Conservation (phyloP, 2,113 vertebrate species). For the Heterotilapia buettikoferi region DNA sequence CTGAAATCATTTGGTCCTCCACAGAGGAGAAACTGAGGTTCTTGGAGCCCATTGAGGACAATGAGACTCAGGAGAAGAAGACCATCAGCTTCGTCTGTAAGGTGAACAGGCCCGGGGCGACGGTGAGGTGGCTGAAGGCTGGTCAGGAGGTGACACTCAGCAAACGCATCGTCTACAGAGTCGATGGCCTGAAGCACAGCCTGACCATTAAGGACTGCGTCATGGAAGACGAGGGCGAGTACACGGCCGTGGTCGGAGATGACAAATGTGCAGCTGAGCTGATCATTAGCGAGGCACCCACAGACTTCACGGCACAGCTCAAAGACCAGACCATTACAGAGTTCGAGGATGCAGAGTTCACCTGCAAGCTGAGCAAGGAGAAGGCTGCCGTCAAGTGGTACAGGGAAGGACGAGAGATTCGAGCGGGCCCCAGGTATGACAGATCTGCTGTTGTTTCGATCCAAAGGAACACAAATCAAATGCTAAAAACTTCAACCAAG, state of each 20-base stretch:
- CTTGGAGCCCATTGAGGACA: constrained; percentile 86
- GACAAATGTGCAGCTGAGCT: constrained; percentile 90
- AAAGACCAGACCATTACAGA: constrained; percentile 94
- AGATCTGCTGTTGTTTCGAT: neutral
- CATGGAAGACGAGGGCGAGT: constrained; percentile 94
- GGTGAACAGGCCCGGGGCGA: constrained; percentile 89
- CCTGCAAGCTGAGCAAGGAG: constrained; percentile 90
- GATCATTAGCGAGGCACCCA: constrained; percentile 92
- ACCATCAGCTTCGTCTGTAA: constrained; percentile 89
- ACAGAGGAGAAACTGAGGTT: constrained; percentile 92
- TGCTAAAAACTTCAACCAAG: neutral
- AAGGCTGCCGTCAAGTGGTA: constrained; percentile 92
- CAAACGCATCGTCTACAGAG: constrained; percentile 84
- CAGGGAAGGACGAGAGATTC: constrained; percentile 89
- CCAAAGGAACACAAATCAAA: neutral
- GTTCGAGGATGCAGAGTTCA: constrained; percentile 93
- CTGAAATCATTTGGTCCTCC: neutral
- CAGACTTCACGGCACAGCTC: constrained; percentile 87
- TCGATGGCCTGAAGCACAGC: constrained; percentile 89
- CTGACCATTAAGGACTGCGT: constrained; percentile 89
- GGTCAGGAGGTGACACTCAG: constrained; percentile 86
- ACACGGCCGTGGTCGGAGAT: constrained; percentile 82
- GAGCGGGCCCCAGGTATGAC: constrained; percentile 83
- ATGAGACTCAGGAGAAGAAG: constrained; percentile 96
- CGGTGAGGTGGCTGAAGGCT: constrained; percentile 88